Percentiles rank a stretch among this genome's conserved stretches.
These are phyloP conservation scores for Zaprionus kolodkinae DNA, from an alignment of 1,140 invertebrate species.

Conservation along the genomic window DNA sequence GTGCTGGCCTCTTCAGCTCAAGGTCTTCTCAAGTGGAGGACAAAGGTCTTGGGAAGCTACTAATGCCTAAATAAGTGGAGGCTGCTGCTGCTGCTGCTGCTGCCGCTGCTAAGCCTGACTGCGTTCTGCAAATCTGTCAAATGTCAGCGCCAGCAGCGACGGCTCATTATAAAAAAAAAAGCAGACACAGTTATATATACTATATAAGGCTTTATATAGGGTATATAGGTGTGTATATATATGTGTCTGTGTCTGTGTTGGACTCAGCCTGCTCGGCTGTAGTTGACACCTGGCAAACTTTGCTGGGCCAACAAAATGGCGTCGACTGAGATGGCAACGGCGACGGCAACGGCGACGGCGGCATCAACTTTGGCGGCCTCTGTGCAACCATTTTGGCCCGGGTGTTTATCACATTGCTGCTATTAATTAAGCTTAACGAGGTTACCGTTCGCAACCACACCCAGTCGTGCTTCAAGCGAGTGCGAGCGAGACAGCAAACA, in stretches of 20 bases:
- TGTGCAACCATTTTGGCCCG: constrained; percentile 67
- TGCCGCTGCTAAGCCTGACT: constrained; percentile 46
- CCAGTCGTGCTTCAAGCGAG: constrained; percentile 25
- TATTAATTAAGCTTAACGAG: constrained; percentile 84
- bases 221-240: constrained; percentile 3
- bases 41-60: constrained; percentile 8
- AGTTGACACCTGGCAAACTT: constrained; percentile 76
- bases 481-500: not conserved
- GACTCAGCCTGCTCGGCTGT: constrained; percentile 45
- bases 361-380: constrained; percentile 30
- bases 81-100: constrained; percentile 9
- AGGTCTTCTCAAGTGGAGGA: not conserved
- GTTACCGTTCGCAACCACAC: constrained; percentile 81
- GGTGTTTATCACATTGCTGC: constrained; percentile 84
- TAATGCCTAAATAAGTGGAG: constrained; percentile 68
- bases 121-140: constrained; percentile 75
- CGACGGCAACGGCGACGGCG: not conserved
- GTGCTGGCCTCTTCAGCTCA: not conserved
- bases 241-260: not conserved
- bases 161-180: constrained; percentile 73
- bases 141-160: constrained; percentile 72
- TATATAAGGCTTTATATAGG: constrained; percentile 3
- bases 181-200: constrained; percentile 12
- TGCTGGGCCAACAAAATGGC: constrained; percentile 65
- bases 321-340: constrained; percentile 8